Evolutionary conservation across 2,113 vertebrate species (phyloP), one percentile per base, ranked within the genome.

Genomic region (Nycticebus coucang): DNA sequence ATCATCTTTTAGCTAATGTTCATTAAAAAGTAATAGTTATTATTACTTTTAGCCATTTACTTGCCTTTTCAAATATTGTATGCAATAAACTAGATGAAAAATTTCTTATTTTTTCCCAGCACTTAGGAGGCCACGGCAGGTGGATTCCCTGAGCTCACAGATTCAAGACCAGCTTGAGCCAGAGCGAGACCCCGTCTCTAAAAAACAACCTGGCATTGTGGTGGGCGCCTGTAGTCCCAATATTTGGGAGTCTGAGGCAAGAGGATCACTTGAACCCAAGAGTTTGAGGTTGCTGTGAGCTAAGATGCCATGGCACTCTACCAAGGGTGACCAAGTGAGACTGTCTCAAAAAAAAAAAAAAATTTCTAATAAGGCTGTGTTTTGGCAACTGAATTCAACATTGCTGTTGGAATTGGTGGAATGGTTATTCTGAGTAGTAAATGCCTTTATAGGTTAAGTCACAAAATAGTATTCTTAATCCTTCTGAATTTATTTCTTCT

Each of bases 401-500:
- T 53, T 68, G 5, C 30, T 81, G n/a, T 53, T 41, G 75, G 24
- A 33, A n/a, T 88, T 4, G 5, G 60, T 82, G 37, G 45, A 74
- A 30, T 53, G 55, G 4, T 87, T 72, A 74, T 89, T 64, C 45
- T 72, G 19, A 66, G 17, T 57, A 4, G 33, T 74, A 72, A 89
- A 83, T 84, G 28, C 17, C n/a, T 92, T 69, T 77, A 13, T 69
- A 87, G 15, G 45, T 66, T 69, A 93, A 35, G 24, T 68, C 79
- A 89, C 33, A 78, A 91, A 83, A 72, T 81, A 35, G 10, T 37
- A 59, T 19, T 62, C 53, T 78, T 83, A 94, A 45, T 82, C 14
- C 37, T 45, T 92, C 53, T 88, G 22, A 71, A 64, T 88, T 83
- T 94, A 64, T 7, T 89, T 37, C 74, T 91, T 79, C n/a, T 84